Evolutionary conservation across 2,113 vertebrate genomes (phyloP).

Genomic region (Steatornis caripensis): DNA sequence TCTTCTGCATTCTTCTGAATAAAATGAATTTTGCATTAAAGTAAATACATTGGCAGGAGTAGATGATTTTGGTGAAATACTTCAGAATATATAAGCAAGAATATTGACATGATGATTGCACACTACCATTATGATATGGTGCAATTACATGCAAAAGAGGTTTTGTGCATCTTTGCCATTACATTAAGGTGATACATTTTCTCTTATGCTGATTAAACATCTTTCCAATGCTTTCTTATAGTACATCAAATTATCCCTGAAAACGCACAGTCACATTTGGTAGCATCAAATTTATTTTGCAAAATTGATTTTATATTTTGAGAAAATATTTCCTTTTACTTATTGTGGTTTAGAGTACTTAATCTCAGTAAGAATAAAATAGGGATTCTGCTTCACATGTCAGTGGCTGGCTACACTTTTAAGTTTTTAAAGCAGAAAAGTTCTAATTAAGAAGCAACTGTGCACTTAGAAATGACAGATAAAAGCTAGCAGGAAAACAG

Average conservation of each 20-base stretch:
- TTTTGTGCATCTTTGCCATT: background rate
- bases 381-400: background rate
- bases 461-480: background rate
- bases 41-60: background rate
- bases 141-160: background rate
- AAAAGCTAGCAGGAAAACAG: background rate
- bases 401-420: background rate
- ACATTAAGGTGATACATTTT: background rate
- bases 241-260: background rate
- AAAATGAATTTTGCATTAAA: background rate
- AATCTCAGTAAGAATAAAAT: background rate
- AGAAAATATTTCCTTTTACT: background rate
- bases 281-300: background rate
- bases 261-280: background rate
- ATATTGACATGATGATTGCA: background rate
- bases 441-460: background rate
- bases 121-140: background rate
- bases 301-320: background rate
- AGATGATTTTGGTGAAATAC: background rate
- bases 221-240: background rate
- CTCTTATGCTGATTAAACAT: background rate
- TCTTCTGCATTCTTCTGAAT: background rate
- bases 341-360: background rate
- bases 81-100: background rate
- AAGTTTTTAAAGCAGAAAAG: background rate